Evolutionary conservation across 2,797 vertebrate genomes (phyloP), one percentile per base, ranked within the genome.

Genomic region (Mus caroli): DNA sequence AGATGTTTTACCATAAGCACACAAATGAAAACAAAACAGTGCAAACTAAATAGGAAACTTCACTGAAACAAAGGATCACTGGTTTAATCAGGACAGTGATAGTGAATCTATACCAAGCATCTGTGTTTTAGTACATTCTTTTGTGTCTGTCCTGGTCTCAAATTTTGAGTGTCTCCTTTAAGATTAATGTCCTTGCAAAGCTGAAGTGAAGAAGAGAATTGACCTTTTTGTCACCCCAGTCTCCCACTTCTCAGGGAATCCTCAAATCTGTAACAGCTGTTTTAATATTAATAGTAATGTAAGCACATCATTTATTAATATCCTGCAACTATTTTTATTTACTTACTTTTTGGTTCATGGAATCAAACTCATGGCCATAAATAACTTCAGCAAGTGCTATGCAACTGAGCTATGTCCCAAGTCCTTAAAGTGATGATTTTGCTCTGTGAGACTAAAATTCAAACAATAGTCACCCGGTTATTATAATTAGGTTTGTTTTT

Each of bases 291-390:
- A 54, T 60, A 71, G n/a, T 79, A 83, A 73, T 56, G 24, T 34
- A 87, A 83, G 75, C 56, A 64, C 14, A 83, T 58, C 20, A 80
- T 31, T 84, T 54, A 71, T 87, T 92, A 85, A 85, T 85, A 93
- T 52, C 50, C 13, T 62, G 90, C 90, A 93, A 52, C 67, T n/a
- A 88, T 82, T 92, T 94, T 89, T 75, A 94, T 52, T 78, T 64
- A 78, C 31, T 88, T 56, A 6, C 24, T 34, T 79, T 67, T 9
- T 52, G 34, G 13, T n/a, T 50, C 15, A 24, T 34, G 9, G 34
- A 50, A 28, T 79, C 58, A 46, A 52, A 90, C 3, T 34, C 8
- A 71, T 31, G 37, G 58, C 9, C 46, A 26, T 52, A 17, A 34
- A 37, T 50, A 9, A 50, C 3, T 50, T 79, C 52, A 77, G 2